These are phyloP conservation scores for Cossypha polioptera DNA, from an alignment of 2,797 vertebrate genomes.

Conservation along the genomic window DNA sequence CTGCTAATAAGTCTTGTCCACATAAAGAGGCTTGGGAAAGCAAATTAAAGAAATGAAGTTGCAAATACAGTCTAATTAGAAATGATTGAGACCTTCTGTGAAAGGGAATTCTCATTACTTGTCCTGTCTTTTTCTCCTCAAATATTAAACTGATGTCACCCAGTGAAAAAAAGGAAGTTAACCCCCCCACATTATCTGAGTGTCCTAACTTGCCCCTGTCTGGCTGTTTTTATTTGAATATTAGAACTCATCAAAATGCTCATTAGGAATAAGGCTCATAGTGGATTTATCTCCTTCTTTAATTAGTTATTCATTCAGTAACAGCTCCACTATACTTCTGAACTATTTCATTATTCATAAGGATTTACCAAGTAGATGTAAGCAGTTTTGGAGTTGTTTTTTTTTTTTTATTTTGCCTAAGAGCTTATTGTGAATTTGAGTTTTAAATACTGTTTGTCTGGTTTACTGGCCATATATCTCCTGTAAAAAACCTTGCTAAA, in stretches of 20 bases:
- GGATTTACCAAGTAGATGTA: slow-evolving; percentile 1
- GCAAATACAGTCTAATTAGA: not conserved
- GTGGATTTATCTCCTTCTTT: slow-evolving; percentile 31
- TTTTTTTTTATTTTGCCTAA: not conserved
- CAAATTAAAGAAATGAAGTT: slow-evolving; percentile 19
- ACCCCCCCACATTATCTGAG: not conserved
- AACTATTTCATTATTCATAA: slow-evolving; percentile 46
- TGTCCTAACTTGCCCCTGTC: slow-evolving; percentile 11
- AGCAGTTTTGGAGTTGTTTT: not conserved
- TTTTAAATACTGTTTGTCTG: slow-evolving; percentile 9
- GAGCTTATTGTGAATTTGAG: not conserved
- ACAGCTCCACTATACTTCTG: not conserved
- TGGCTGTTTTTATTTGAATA: not conserved
- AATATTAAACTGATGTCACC: not conserved
- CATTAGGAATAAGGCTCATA: not conserved
- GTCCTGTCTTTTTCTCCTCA: not conserved
- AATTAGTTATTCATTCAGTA: slow-evolving; percentile 49
- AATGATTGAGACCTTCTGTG: not conserved
- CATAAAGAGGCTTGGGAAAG: not conserved
- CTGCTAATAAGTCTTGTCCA: not conserved
- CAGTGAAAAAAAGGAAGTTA: not conserved
- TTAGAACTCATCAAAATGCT: not conserved
- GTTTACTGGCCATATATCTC: not conserved
- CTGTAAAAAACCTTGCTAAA: not conserved
- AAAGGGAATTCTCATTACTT: not conserved